A percentile compares a stretch with the other conserved stretches of the same genome.
These are phyloP conservation scores for Podilymbus podiceps DNA, from an alignment of 2,113 vertebrate genomes.

Conservation along the genomic window DNA sequence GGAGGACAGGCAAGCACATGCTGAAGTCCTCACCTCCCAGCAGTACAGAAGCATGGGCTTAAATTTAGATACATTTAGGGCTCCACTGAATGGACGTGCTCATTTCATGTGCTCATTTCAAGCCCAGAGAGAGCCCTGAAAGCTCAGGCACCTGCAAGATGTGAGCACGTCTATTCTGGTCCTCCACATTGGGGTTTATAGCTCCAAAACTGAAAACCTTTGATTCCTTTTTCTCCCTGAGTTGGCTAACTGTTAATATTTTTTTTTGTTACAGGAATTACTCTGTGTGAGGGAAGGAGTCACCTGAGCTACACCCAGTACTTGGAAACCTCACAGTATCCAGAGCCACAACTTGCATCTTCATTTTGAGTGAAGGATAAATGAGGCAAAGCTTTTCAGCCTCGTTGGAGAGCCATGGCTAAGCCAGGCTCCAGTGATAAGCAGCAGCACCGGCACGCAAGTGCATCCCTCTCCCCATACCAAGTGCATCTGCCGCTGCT, in stretches of 20 bases:
- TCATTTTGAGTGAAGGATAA: background rate
- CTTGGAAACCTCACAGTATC: background rate
- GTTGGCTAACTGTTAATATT: background rate
- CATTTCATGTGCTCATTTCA: background rate
- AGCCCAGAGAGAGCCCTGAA: background rate
- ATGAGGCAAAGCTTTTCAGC: no score
- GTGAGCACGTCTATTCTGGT: background rate
- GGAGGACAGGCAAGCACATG: background rate
- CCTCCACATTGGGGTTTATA: background rate
- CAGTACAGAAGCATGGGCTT: background rate
- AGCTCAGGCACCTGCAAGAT: background rate
- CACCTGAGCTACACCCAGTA: background rate
- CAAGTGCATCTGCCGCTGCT: fast-evolving
- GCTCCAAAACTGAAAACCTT: constrained; percentile 33
- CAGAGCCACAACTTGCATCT: background rate
- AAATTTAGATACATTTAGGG: background rate
- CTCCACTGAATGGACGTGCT: background rate
- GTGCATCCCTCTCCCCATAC: background rate
- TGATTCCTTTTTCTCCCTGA: background rate
- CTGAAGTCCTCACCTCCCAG: background rate
- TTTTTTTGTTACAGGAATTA: background rate
- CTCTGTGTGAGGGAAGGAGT: background rate
- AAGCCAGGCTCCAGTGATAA: background rate
- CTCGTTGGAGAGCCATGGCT: fast-evolving
- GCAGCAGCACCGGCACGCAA: background rate